Evolutionary conservation across 2,113 vertebrate species (phyloP).

Genomic region (Puntigrus tetrazona): DNA sequence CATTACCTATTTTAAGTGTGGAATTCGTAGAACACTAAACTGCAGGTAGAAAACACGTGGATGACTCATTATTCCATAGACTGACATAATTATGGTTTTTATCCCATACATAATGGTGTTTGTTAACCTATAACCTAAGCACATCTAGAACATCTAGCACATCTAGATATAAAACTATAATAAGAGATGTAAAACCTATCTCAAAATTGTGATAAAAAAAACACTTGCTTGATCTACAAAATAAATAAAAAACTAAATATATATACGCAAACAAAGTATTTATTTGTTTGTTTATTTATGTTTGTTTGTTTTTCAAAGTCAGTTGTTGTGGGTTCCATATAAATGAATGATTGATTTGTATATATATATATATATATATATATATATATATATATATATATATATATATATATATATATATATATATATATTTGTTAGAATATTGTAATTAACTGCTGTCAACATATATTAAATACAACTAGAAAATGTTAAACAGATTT

Average conservation of each 20-base stretch:
- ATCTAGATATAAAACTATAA: neutral
- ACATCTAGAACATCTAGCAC: neutral
- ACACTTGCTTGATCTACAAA: too few species aligned
- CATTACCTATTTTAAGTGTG: neutral
- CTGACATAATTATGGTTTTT: neutral
- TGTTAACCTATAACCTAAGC: neutral
- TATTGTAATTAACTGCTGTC: too few species aligned
- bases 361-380: too few species aligned
- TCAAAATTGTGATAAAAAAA: neutral
- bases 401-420: too few species aligned
- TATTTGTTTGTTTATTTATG: too few species aligned
- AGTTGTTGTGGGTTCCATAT: neutral
- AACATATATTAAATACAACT: too few species aligned
- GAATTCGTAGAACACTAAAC: neutral
- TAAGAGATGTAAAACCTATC: too few species aligned
- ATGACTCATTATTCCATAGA: neutral
- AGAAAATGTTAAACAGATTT: neutral
- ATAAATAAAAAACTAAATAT: too few species aligned
- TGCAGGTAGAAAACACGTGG: neutral
- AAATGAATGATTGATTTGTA: neutral
- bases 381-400: too few species aligned
- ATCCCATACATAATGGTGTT: neutral
- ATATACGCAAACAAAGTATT: too few species aligned
- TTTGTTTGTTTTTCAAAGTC: too few species aligned
- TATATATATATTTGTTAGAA: too few species aligned